A percentile compares a stretch with the other conserved stretches of the same genome.
Evolutionary conservation across 1,140 invertebrate species (phyloP).

Genomic region (Megathymus violae): DNA sequence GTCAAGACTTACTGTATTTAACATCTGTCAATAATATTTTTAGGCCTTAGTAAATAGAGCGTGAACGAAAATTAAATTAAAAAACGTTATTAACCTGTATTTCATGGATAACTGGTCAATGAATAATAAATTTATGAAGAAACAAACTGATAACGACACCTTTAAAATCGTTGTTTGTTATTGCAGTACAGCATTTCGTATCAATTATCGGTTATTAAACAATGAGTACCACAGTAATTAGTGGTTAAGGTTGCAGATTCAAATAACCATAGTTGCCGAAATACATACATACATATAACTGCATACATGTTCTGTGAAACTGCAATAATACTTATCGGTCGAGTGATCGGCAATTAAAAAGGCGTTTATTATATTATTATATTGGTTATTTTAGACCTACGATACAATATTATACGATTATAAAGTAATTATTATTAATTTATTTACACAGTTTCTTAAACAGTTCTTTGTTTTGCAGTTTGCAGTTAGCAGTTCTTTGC

Average conservation of each 20-base stretch:
- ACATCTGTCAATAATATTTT: conserved; percentile 17
- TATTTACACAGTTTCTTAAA: too few species aligned
- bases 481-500: too few species aligned
- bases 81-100: conserved; percentile 59
- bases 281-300: too few species aligned
- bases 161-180: conserved; percentile 29
- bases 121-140: conserved; percentile 40
- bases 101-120: conserved; percentile 59
- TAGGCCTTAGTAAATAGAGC: conserved; percentile 48
- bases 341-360: too few species aligned
- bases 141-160: conserved; percentile 35
- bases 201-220: conserved; percentile 6
- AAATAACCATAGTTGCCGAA: neutral
- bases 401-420: too few species aligned
- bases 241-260: neutral
- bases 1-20: too few species aligned
- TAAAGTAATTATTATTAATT: too few species aligned
- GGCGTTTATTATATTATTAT: too few species aligned
- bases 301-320: too few species aligned
- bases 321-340: too few species aligned
- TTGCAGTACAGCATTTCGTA: conserved; percentile 11
- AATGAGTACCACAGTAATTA: neutral
- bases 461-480: too few species aligned
- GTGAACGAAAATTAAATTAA: conserved; percentile 48
- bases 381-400: too few species aligned